Base-by-base conservation (phyloP, 2,113 vertebrate species). In the Okapia johnstoni region DNA sequence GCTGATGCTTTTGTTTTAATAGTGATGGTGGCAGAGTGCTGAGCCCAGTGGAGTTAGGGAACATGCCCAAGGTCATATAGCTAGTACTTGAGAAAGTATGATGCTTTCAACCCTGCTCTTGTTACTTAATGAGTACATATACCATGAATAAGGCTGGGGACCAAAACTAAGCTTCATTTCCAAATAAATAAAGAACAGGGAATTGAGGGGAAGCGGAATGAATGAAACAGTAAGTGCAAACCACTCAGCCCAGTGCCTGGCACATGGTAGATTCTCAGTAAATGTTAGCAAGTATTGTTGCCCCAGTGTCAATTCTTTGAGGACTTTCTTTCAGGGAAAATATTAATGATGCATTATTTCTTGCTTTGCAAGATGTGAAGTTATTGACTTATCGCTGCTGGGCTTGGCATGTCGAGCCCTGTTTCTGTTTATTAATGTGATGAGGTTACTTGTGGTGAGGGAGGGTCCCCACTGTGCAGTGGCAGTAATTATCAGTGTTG, bases 341-440 rank as follows among this genome's bases (percentile, higher is more conserved):
- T 97, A 4, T 77, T 90, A 97, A 46, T 81, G 88, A 85, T 90
- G 60, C 48, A 12, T 94, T 95, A 58, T 97, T 93, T 89, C 93
- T 93, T 81, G 10, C 60, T 92, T 70, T 70, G 61, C 87, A 90
- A 96, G 57, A 96, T 80, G 80, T 70, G 40, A 96, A 88, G 81
- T 83, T 92, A 88, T 85, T 95, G 95, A 94, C 86, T 85, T 95
- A 60, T 2, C 1, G 3, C 85, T 73, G 40, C 90, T 1, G 0
- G 60, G 77, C 93, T 92, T 92, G 80, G 85, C 96, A 52, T 90
- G 90, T 33, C 87, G 50, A 63, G 77, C 86, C 79, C 88, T 84
- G 58, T 83, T 95, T 63, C 85, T 93, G 52, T 96, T 98, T 97
- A 84, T 97, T 90, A 89, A 77, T 70, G 93, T 90, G 96, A 90